Conservation (phyloP, 2,113 vertebrate genomes). For the Dromas ardeola region DNA sequence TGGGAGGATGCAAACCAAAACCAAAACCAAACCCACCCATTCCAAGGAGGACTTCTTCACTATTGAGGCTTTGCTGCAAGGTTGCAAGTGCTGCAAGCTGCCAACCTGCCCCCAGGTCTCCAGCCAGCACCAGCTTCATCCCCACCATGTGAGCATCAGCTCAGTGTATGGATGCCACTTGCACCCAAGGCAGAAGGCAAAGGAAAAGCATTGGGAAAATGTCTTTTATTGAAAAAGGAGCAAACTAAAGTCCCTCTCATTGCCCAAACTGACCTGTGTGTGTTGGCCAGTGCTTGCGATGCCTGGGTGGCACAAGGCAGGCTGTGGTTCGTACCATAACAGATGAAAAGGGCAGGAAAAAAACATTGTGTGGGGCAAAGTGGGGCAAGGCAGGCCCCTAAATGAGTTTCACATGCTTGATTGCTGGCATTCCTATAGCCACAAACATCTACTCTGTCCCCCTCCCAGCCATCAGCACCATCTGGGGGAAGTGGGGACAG, state of each 20-base stretch:
- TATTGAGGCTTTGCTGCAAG: neutral
- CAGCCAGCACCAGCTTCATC: neutral
- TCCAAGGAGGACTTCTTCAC: neutral
- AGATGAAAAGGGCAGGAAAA: neutral
- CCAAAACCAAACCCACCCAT: neutral
- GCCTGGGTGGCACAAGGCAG: neutral
- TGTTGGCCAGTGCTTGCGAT: neutral
- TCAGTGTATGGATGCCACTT: rapidly evolving
- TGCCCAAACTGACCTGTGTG: neutral
- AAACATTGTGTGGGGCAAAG: neutral
- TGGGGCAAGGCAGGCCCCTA: neutral
- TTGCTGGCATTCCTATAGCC: neutral
- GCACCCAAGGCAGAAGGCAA: neutral
- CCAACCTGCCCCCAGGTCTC: neutral
- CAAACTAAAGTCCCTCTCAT: neutral
- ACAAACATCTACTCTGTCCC: neutral
- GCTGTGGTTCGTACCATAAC: neutral
- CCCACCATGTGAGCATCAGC: rapidly evolving
- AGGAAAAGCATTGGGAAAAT: neutral
- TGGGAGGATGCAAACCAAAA: neutral
- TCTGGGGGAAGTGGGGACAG: neutral
- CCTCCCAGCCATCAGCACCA: rapidly evolving
- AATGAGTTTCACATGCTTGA: neutral
- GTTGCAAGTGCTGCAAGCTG: neutral
- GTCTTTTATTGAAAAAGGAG: neutral